Base-by-base conservation (phyloP, 2,113 vertebrate species). In the Pollimyrus isidori region DNA sequence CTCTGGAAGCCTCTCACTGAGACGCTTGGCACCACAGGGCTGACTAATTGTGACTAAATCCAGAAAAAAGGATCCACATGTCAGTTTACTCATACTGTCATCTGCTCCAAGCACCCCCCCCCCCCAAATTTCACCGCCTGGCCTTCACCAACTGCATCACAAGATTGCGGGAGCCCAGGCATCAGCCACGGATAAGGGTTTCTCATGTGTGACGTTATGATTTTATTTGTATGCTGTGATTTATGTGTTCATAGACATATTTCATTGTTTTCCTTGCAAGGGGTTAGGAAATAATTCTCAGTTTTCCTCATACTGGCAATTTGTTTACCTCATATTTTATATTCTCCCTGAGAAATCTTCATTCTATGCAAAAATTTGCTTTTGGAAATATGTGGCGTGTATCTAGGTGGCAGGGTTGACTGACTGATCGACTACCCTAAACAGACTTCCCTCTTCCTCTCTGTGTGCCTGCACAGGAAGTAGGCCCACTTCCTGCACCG, bases 41-140 rank as follows among this genome's bases (percentile, higher is more conserved):
- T 80, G 73, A 80, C 73, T 80, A 80, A 80, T 21, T 80, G 73
- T 80, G 73, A 80, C 35, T 80, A 80, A 80, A 80, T 80, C 15
- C 73, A 80, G 73, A 19, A 39, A 80, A 80, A 80, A 80, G 73
- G 73, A 80, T 35, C 73, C 73, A 42, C 73, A 80, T 80, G 73
- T 80, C 73, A 76, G 69, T 76, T 15, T 76, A 76, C 30, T 76
- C 69, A 80, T 80, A 17, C 30, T 42, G 35, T 80, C 73, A 80
- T 80, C 73, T 80, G 73, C 73, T 80, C 30, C 35, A 80, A 80
- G 35, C 69, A 4, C 69, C n/a, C 65, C 26, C 30, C 26, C 65
- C 49, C 49, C 9, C 4, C 62, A 7, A n/a, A 35, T 76, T 39
- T 39, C 69, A 76, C 13, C 1, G 69, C 69, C 30, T 35, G 69